Evolutionary conservation across 2,888 invertebrate genomes (phyloP), one percentile per base, ranked within the genome.

Genomic region (Lepidochrysops patricia): DNA sequence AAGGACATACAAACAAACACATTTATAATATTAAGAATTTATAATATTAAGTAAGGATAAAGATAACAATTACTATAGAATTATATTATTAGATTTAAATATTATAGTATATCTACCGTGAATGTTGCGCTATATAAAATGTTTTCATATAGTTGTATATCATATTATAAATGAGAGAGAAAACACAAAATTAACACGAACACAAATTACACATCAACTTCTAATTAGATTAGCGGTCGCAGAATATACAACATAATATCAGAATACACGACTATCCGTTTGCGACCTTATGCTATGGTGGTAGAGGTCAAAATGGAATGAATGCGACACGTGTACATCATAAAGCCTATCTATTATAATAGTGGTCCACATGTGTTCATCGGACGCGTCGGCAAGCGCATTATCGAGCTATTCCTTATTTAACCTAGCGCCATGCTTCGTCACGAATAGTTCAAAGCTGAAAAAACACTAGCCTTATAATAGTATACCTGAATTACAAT

Each of bases 201-300:
- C 61, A 60, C 60, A 49, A 65, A 64, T 64, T 52, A 60, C 61
- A 61, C 58, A 54, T 52, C 57, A 54, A 60, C 52, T 57, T 60
- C 61, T 67, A 67, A 68, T 67, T 66, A 68, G 65, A 68, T 68
- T 65, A 64, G 64, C 63, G 61, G 65, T 63, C 61, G 62, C 61
- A 63, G 60, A 57, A 64, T 54, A 62, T 58, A 62, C 61, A 60
- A 52, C 43, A 61, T 27, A 48, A 52, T 49, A 57, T 27, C 19
- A 61, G 52, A 60, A 32, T 6, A 27, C 19, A 48, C n/a, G 4
- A 15, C 34, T 34, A n/a, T 15, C 35, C 5, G 19, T 52, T 35
- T 15, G 12, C 49, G 26, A 59, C 58, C 26, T 52, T 59, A 25
- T 13, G 12, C 35, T 7, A 52, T 19, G 6, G 27, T 4, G 6